A percentile compares a stretch with the other conserved stretches of the same genome.
Evolutionary conservation across 2,113 vertebrate species (phyloP).

Genomic region (Trogon surrucura): DNA sequence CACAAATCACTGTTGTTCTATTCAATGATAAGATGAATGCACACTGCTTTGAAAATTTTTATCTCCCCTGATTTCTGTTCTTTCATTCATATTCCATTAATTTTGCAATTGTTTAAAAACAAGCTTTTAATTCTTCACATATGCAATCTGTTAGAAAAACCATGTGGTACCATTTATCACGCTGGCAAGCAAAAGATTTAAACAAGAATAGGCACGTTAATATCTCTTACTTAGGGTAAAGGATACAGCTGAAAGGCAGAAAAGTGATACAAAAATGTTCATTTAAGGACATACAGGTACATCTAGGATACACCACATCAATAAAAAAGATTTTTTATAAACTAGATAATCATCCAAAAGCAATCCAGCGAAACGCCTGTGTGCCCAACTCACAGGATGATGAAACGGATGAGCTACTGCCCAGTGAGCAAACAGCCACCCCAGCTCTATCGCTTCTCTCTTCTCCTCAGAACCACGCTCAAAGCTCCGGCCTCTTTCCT

Average conservation of each 20-base stretch:
- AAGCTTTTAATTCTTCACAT: not conserved
- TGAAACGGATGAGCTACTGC: not conserved
- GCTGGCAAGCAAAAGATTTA: not conserved
- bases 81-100: not conserved
- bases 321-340: not conserved
- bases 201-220: not conserved
- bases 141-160: not conserved
- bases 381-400: not conserved
- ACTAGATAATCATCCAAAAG: not conserved
- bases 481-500: not conserved
- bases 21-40: not conserved
- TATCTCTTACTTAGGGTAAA: not conserved
- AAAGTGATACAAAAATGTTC: not conserved
- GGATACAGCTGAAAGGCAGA: not conserved
- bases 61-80: not conserved
- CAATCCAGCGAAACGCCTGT: not conserved
- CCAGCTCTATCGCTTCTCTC: too few relatives aligned
- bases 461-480: not conserved
- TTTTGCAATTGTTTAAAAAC: not conserved
- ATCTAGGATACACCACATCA: not conserved
- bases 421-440: accelerated
- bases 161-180: not conserved
- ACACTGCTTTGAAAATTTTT: not conserved
- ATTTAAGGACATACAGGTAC: not conserved
- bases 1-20: not conserved